Base-by-base conservation (phyloP, 2,888 invertebrate species). In the Dinocampus coccinellae region DNA sequence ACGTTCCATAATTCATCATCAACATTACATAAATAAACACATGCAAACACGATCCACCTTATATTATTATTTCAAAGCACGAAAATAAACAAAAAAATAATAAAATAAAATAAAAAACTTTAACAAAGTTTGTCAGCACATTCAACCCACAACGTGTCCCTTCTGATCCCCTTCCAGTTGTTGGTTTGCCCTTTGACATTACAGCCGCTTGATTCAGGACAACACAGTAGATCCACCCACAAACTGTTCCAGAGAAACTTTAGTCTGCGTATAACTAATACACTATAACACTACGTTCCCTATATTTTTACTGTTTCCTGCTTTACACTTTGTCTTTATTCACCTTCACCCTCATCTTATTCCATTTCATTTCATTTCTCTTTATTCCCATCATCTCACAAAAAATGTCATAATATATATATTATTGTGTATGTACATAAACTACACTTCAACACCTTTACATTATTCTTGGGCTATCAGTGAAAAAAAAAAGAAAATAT, bases 41-140 rank as follows among this genome's bases (percentile, higher is more conserved):
- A 47, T 47, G 20, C 16, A 47, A 16, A 1, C 47, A 47, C 7
- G 47, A 47, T 47, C 47, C 47, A 47, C 16, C 47, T 26, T 26
- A 36, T 24, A 36, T 57, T 57, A 26, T n/a, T 57, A 66, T 66
- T 33, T 66, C 66, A 39, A 39, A 57, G 29, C 55, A 66, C 66
- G 66, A 66, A 24, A 39, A 47, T 16, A 7, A 20, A n/a, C 16
- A 47, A 16, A 47, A 47, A 47, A 16, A 47, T 3, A 20, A 16
- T 6, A 47, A 7, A 16, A 47, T 2, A 0, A 47, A 36, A 10
- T 9, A 36, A 4, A 36, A 36, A 66, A 66, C n/a, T 66, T 66
- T 26, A 34, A 36, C 57, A 57, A 66, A 66, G 55, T 66, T 66
- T 66, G 39, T 57, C 57, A 57, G 39, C 39, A 66, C 55, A 57